Percentiles rank a stretch among this genome's conserved stretches.
phyloP scores from a whole-genome alignment of 2,113 vertebrate genomes.

The Gymnarchus niloticus region DNA sequence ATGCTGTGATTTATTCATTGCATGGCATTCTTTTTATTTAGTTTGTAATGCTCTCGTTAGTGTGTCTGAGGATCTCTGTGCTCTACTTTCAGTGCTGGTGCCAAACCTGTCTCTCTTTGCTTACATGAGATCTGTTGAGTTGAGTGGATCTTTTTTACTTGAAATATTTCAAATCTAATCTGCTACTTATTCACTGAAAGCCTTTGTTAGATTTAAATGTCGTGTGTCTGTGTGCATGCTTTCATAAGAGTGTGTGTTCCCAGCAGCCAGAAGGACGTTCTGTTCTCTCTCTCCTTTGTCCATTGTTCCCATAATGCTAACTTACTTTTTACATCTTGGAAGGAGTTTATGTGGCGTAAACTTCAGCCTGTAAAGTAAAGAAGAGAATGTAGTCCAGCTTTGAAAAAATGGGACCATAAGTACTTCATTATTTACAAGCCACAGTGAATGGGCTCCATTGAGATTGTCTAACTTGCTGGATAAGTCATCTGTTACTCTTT shows the following conservation, averaged over 20 bases:
- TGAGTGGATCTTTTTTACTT: background rate
- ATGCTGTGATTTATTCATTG: background rate
- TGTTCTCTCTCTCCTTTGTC: background rate
- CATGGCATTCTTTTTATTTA: background rate
- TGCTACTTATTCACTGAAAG: background rate
- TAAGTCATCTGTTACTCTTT: background rate
- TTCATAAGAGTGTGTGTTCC: background rate
- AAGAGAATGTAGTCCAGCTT: constrained; percentile 27
- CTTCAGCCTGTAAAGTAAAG: constrained; percentile 29
- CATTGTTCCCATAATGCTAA: constrained; percentile 17
- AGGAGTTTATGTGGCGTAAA: constrained; percentile 28
- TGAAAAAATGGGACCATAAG: constrained; percentile 23
- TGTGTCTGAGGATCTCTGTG: background rate
- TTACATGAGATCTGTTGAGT: background rate
- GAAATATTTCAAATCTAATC: background rate
- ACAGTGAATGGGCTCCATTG: background rate
- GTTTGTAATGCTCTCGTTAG: background rate
- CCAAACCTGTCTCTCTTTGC: background rate
- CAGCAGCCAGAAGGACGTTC: background rate
- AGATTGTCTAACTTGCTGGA: constrained; percentile 1
- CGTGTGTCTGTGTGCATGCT: background rate
- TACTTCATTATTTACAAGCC: background rate
- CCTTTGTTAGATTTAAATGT: background rate
- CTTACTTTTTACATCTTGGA: constrained; percentile 29
- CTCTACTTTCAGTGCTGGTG: background rate